Evolutionary conservation across 92 coral and sea anemone genomes (phyloP), one percentile per base, ranked within the genome.

Genomic region (Palythoa grandiflora): DNA sequence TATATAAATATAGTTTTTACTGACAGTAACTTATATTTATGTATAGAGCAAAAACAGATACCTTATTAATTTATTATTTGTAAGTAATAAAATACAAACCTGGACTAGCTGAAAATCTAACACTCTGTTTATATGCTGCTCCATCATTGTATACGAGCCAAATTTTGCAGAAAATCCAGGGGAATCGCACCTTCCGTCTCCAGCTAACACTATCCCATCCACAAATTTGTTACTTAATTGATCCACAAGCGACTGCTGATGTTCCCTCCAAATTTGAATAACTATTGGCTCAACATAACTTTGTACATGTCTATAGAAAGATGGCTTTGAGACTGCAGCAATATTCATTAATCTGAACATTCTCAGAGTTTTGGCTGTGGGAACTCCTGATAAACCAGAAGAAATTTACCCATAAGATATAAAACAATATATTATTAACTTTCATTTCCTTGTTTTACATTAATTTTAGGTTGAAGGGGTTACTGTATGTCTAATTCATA

Each of bases 171-270:
- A 79, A 81, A 80, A 77, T 17, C 93, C 93, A 55, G 90, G 93
- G 1, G 90, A 90, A 84, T 87, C 90, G 36, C 93, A 90, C 73
- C 88, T 81, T 36, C 90, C 93, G 87, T 91, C 93, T 14, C 92
- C 92, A 61, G 88, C 89, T 4, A 89, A 70, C 12, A 89, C 71
- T 54, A 84, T 14, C 4, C 74, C 80, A 17, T 38, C 65, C 0
- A 63, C 80, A 16, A 40, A 7, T 1, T 52, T 38, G 21, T 28
- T 51, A 53, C n/a, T n/a, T 12, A 88, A 72, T 1, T 21, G 73
- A 36, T 53, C 21, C 12, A 78, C 38, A 37, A 68, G 90, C 2
- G 73, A 59, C 50, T 80, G 20, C 44, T 90, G 93, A 47, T 90
- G 66, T 51, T 74, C 65, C 68, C 87, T 89, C 92, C 92, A 89